Evolutionary conservation across 1,140 invertebrate genomes (phyloP), one percentile per base, ranked within the genome.

Genomic region (Drosophila orena): DNA sequence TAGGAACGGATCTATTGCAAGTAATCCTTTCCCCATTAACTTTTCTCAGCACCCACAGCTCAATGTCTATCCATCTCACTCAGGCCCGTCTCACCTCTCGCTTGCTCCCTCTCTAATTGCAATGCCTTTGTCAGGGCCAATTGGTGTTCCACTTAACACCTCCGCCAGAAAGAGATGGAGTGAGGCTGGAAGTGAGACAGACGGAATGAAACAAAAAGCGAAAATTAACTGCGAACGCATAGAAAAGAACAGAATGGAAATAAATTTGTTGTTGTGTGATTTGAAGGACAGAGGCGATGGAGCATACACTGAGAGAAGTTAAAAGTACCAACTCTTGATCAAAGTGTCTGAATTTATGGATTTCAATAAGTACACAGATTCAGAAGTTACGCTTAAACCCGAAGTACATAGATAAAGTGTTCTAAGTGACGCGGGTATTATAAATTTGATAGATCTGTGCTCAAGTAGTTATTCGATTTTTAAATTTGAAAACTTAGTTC

Each of bases 131-230:
- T 76, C 65, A 75, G 57, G 56, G 74, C 50, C 61, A 56, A 61
- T 76, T 70, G 65, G 47, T 55, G 65, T 76, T 55, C 76, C 76
- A 79, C 61, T 81, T 79, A 81, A 44, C 81, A 83, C 76, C 81
- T 85, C 60, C 27, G 1, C 15, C n/a, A 24, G 34, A 76, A 38
- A 60, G 20, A 6, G 55, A 58, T 17, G 20, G 34, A 50, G 14
- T 14, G 15, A 24, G 12, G 34, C 27, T 30, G 34, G 20, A 1
- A 14, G 30, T 14, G 14, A 34, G 20, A 43, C 27, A 37, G 4
- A 54, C 42, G 15, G 34, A 17, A 50, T 53, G 61, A 12, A 40
- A 46, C 46, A 71, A 12, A 38, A 46, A 53, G 60, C 53, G 64
- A 54, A 68, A 78, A 62, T 65, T 62, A 75, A 77, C 77, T 73